These are phyloP conservation scores for Drosophila virilis DNA, from an alignment of 1,140 invertebrate genomes.

Conservation along the genomic window DNA sequence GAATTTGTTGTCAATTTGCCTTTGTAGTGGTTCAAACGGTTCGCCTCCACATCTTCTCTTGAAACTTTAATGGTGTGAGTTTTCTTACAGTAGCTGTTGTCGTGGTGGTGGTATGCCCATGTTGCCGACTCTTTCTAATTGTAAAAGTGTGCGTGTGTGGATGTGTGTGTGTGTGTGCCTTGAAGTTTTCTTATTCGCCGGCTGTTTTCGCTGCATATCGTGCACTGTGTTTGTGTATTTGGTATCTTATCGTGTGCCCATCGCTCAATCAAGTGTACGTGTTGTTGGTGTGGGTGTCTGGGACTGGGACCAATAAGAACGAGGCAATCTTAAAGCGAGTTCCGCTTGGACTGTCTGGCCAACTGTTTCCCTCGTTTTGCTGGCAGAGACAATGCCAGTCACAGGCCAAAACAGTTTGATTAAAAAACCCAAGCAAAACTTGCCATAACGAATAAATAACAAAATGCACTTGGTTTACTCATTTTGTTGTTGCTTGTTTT, in stretches of 20 bases:
- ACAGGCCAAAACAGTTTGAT: constrained; percentile 50
- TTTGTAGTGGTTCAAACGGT: constrained; percentile 49
- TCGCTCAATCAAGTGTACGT: constrained; percentile 55
- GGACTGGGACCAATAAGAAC: constrained; percentile 60
- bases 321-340: constrained; percentile 30
- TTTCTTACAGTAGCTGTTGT: constrained; percentile 54
- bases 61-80: constrained; percentile 59
- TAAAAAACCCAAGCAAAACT: constrained; percentile 61
- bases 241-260: constrained; percentile 51
- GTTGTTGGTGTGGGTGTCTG: constrained; percentile 30
- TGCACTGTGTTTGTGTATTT: constrained; percentile 28
- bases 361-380: constrained; percentile 22
- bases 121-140: constrained; percentile 44
- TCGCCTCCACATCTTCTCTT: constrained; percentile 48
- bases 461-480: constrained; percentile 73
- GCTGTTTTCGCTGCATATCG: constrained; percentile 20
- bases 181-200: constrained; percentile 71
- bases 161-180: constrained; percentile 30
- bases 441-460: constrained; percentile 73
- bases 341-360: constrained; percentile 20
- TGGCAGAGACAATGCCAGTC: constrained; percentile 4
- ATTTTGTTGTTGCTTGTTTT: constrained; percentile 43
- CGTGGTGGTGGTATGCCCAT: constrained; percentile 39
- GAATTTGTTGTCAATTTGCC: constrained; percentile 58
- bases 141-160: constrained; percentile 9